Base-by-base conservation (phyloP, 2,888 invertebrate genomes). In the Drosophila prostipennis region DNA sequence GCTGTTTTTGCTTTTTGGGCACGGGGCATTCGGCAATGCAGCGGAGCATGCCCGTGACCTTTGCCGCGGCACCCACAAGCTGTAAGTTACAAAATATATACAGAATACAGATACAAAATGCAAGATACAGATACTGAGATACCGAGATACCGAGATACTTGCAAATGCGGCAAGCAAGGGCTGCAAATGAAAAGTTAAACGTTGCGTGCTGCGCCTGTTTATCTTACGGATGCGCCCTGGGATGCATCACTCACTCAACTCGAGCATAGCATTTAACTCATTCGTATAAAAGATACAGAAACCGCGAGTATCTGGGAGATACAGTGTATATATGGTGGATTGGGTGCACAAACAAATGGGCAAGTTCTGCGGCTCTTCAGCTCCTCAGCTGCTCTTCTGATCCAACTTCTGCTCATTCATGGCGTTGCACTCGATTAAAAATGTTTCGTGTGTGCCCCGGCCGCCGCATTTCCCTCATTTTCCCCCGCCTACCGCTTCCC, bases 231-330 rank as follows among this genome's bases (percentile, higher is more conserved):
- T 87, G 87, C 83, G 80, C 86, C 84, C 87, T 84, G 86, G 86
- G 87, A 85, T 82, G 87, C 84, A 87, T 87, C 84, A 84, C 87
- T 87, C 83, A 87, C 87, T 85, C 82, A 84, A 85, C 83, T 84
- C 87, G 85, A 83, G 82, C 82, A 77, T 82, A 79, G 79, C 81
- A 87, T 83, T 83, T 83, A 87, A 83, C 82, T 83, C 82, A 83
- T 83, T 83, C 82, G 82, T 87, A 87, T 84, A 84, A 87, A 84
- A 87, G 79, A 87, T 81, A 79, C 70, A 80, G 61, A 64, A 58
- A 67, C 75, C 76, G 72, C 68, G 72, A 60, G 56, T 59, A 29
- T 29, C 29, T 1, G 26, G 6, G 26, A 26, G 26, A 26, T 26
- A 26, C 26, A 26, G 26, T 59, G 23, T 51, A 37, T 39, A 37